Percentiles rank a stretch among this genome's conserved stretches.
Conservation (phyloP, 2,113 vertebrate species). For the Fulica atra region DNA sequence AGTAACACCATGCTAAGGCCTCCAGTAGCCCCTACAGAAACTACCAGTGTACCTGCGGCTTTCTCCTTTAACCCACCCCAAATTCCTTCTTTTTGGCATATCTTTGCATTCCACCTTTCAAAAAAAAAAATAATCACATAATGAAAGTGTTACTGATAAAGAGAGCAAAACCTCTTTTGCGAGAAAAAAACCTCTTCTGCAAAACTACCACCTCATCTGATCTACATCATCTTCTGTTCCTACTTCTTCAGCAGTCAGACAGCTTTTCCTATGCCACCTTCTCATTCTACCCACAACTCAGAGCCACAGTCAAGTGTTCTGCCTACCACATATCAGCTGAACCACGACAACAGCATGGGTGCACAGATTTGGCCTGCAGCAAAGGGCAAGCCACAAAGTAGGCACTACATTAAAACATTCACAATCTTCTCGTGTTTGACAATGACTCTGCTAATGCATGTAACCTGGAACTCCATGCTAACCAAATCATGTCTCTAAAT, state of each 20-base stretch:
- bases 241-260: not conserved
- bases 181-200: not conserved
- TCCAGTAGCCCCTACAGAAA: not conserved
- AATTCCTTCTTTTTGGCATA: not conserved
- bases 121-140: not conserved
- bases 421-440: not conserved
- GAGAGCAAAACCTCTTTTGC: not conserved
- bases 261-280: not conserved
- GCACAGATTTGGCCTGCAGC: not conserved
- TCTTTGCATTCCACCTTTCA: not conserved
- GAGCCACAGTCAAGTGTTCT: not conserved
- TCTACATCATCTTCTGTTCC: not conserved
- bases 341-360: not conserved
- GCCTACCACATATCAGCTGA: not conserved
- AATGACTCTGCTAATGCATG: accelerated
- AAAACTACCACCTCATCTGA: not conserved
- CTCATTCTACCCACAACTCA: not conserved
- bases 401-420: not conserved
- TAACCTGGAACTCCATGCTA: not conserved
- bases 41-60: not conserved
- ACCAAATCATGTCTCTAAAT: not conserved
- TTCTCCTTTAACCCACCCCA: not conserved
- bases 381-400: not conserved
- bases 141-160: not conserved
- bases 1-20: not conserved